Evolutionary conservation across 2,113 vertebrate genomes (phyloP), one percentile per base, ranked within the genome.

Genomic region (Heteronetta atricapilla): DNA sequence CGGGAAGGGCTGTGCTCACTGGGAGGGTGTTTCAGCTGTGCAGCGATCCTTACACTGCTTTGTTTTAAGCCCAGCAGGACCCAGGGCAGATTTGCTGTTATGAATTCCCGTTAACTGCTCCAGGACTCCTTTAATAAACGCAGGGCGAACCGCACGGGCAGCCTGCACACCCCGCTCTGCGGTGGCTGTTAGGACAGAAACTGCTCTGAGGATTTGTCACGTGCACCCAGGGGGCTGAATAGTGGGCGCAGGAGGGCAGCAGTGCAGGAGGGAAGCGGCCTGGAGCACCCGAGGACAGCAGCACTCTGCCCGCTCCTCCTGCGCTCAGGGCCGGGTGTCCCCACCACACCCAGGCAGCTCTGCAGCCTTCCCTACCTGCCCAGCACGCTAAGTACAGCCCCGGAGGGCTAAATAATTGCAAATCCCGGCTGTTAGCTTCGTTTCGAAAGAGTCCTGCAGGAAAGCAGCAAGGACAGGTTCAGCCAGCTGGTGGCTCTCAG

Each of bases 231-330:
- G n/a, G 1, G 11, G 58, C 66, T 34, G 18, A 28, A 79, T 8
- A 13, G 10, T 2, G 8, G 1, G 1, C 4, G 8, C 26, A 11
- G 53, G 29, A 36, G 72, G 50, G 8, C 11, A 63, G 62, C 0
- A 0, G 5, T 14, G 60, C 6, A 46, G 44, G 44, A 46, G 44
- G 44, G 29, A 10, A 14, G 64, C 55, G 62, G 21, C 34, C 23
- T 0, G 0, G 19, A 75, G 80, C 23, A 26, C 34, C 4, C 62
- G 46, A 74, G 40, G 48, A 22, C 55, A 52, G 38, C 44, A 31
- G 22, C 34, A 20, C 44, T 67, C 58, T 7, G 8, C 16, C 21
- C 76, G 66, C 36, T 82, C 33, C 66, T 34, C 52, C 40, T 44
- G 40, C 28, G 31, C 13, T 18, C 28, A 7, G 15, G 22, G 10